Evolutionary conservation across 2,797 vertebrate species (phyloP).

Genomic region (Takifugu rubripes): DNA sequence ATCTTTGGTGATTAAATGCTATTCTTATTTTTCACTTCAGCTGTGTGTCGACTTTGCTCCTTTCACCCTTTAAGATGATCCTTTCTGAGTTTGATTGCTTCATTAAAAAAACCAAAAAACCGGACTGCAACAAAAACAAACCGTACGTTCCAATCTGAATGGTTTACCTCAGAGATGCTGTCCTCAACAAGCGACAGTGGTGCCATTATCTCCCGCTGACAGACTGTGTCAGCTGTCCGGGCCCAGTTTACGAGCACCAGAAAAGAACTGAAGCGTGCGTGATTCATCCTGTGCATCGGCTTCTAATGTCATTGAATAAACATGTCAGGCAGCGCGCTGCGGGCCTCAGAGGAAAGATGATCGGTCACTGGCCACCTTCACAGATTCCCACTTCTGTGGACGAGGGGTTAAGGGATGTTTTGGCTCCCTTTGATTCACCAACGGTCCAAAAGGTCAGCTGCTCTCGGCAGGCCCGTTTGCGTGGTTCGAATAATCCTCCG

Average conservation of each 20-base stretch:
- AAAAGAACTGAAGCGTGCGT: slow-evolving; percentile 18
- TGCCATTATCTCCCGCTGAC: slow-evolving; percentile 21
- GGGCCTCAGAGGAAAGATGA: slow-evolving; percentile 37
- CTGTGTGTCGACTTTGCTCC: slow-evolving; percentile 50
- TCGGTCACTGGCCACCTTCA: slow-evolving; percentile 18
- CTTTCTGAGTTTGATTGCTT: not conserved
- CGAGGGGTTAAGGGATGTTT: slow-evolving; percentile 30
- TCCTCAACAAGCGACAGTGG: not conserved
- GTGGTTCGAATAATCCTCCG: slow-evolving; percentile 13
- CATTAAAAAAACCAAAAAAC: no score
- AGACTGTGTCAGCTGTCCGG: slow-evolving; percentile 37
- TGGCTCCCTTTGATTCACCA: slow-evolving; percentile 28
- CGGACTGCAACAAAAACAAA: no score
- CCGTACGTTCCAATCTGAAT: no score
- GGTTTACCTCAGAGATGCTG: no score
- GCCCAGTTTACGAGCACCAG: slow-evolving; percentile 20
- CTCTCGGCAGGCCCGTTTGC: slow-evolving; percentile 18
- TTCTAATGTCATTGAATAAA: slow-evolving; percentile 37
- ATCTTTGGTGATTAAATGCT: slow-evolving; percentile 82
- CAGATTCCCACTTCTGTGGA: slow-evolving; percentile 15
- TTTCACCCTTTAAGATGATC: not conserved
- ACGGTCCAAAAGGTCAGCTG: slow-evolving; percentile 23
- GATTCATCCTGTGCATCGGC: slow-evolving; percentile 27
- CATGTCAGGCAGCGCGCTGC: slow-evolving; percentile 18
- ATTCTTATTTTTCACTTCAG: slow-evolving; percentile 83